Evolutionary conservation across 2,888 invertebrate genomes (phyloP), one percentile per base, ranked within the genome.

Genomic region (Lottia scabra): DNA sequence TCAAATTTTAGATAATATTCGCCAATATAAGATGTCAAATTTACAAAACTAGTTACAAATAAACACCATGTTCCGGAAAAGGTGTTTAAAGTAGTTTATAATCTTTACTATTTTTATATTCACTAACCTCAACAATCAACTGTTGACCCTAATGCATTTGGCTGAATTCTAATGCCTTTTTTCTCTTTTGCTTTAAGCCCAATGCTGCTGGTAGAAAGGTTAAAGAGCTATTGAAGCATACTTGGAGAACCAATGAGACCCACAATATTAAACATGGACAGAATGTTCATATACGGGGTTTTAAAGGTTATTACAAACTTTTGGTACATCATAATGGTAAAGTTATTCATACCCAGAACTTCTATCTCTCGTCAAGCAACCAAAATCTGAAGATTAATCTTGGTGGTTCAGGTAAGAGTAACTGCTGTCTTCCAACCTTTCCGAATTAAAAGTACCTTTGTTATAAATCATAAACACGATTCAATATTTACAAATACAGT

Each of bases 291-390:
- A 27, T 68, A 16, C 45, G 63, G 15, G 64, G 63, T 16, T 63
- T 69, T 16, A 63, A 69, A 26, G 63, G 63, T 0, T 26, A 19
- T 38, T 69, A 69, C 45, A 63, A 15, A 16, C 12, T 63, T 6
- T n/a, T 19, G 3, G 63, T 44, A 4, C 38, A 69, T 38, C 69
- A 69, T 27, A 43, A 15, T 45, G 69, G 46, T 23, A 62, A 30
- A 44, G 69, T 69, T 44, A 69, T 69, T 43, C 63, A 64, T n/a
- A 62, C 62, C 8, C 56, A 68, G 19, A 68, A 27, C 30, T 68
- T 68, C 62, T 56, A 48, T n/a, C 62, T 56, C 13, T 62, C 62
- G 5, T 19, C 48, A 10, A 56, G 38, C 23, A 38, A 38, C 19
- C n/a, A 38, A 12, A 46, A 48, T 30, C 27, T 68, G 4, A 27